Evolutionary conservation across 2,888 invertebrate species (phyloP).

Genomic region (Zelleria hepariella): DNA sequence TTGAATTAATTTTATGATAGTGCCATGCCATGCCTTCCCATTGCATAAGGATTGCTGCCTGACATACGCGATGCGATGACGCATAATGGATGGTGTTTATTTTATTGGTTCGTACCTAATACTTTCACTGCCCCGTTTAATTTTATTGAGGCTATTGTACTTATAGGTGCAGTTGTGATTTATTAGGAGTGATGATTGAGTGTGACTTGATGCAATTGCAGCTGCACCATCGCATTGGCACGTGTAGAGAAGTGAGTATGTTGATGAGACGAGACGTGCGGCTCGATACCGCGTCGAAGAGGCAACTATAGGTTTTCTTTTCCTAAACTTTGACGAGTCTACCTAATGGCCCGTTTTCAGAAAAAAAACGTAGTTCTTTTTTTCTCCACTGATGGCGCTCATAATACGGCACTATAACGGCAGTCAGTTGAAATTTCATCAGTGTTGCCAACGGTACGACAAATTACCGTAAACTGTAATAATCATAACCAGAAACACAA

Average conservation of each 20-base stretch:
- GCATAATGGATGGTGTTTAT: constrained; percentile 13
- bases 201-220: not conserved
- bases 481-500: too few species aligned
- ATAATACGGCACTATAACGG: too few species aligned
- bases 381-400: too few species aligned
- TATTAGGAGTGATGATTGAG: not conserved
- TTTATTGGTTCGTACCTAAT: constrained; percentile 15
- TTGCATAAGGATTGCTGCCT: constrained; percentile 21
- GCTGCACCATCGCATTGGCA: too few species aligned
- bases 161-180: not conserved
- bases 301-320: not conserved
- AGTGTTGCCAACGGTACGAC: too few species aligned
- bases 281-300: too few species aligned
- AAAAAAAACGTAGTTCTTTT: too few species aligned
- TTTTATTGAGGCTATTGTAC: not conserved
- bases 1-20: constrained; percentile 25
- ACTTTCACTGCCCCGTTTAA: constrained; percentile 9
- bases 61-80: not conserved
- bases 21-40: constrained; percentile 20
- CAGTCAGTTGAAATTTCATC: too few species aligned
- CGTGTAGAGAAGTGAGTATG: not conserved
- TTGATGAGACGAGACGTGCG: not conserved
- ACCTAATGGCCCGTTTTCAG: too few species aligned
- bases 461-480: too few species aligned
- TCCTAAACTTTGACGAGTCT: too few species aligned